These are phyloP conservation scores for Lepas anatifera DNA, from an alignment of 2,888 invertebrate species.

Conservation along the genomic window DNA sequence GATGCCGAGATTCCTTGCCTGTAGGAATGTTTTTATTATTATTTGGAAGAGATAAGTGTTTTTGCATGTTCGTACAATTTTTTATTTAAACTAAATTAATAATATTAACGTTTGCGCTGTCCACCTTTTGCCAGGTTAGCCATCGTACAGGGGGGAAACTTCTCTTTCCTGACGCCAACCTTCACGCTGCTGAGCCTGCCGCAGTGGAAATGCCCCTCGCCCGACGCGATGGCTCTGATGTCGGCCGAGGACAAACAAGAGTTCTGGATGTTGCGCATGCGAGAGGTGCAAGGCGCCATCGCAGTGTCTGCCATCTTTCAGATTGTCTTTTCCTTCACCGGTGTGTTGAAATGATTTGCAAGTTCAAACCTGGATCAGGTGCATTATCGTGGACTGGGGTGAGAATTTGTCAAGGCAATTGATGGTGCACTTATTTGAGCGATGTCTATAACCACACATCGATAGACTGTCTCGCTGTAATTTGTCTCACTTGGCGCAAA, in stretches of 20 bases:
- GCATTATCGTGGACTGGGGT: no score
- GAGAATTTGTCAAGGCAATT: no score
- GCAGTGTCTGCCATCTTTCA: slow-evolving; percentile 64
- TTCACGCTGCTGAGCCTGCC: slow-evolving; percentile 58
- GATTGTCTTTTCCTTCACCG: slow-evolving; percentile 50
- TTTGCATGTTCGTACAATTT: no score
- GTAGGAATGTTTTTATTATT: no score
- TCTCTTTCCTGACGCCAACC: slow-evolving; percentile 65
- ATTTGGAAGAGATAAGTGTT: no score
- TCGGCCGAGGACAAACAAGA: slow-evolving; percentile 42
- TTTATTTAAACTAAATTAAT: no score
- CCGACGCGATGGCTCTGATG: slow-evolving; percentile 40
- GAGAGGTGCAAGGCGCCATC: slow-evolving; percentile 70
- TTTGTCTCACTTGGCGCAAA: no score
- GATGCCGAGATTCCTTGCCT: no score
- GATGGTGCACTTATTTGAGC: no score
- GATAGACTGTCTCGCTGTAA: no score
- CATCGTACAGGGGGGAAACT: slow-evolving; percentile 49
- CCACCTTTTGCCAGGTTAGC: slow-evolving; percentile 26
- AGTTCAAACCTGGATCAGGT: no score
- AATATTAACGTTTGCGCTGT: not conserved
- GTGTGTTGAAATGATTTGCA: slow-evolving; percentile 27
- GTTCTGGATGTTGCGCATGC: slow-evolving; percentile 61
- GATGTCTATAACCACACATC: no score
- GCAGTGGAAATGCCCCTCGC: slow-evolving; percentile 54